A percentile compares a stretch with the other conserved stretches of the same genome.
These are phyloP conservation scores for Dicycla oo DNA, from an alignment of 2,888 invertebrate species.

Conservation along the genomic window DNA sequence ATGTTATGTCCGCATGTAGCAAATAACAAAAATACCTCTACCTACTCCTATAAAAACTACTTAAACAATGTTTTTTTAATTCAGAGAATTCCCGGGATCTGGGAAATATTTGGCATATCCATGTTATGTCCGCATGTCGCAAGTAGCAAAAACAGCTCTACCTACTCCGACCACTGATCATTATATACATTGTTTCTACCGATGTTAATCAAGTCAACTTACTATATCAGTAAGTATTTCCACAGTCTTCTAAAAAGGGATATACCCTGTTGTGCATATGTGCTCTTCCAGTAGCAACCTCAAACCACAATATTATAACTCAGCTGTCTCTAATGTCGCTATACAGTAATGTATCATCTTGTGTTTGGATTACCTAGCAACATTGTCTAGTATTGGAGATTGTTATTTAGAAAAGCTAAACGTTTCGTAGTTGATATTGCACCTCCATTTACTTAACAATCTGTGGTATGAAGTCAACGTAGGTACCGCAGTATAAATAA, in stretches of 20 bases:
- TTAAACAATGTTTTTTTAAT: too few species aligned
- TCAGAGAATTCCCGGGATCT: too few species aligned
- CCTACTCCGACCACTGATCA: too few species aligned
- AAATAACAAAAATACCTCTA: too few species aligned
- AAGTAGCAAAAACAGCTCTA: too few species aligned
- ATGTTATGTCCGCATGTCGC: too few species aligned
- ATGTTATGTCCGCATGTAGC: too few species aligned
- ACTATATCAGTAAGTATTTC: neutral
- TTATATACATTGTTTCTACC: neutral
- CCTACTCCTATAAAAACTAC: too few species aligned
- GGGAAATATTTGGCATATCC: too few species aligned
- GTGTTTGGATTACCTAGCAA: neutral
- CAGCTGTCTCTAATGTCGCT: neutral
- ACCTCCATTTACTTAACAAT: constrained; percentile 12
- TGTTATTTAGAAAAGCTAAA: neutral
- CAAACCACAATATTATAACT: constrained; percentile 13
- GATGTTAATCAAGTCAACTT: neutral
- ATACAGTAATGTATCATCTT: neutral
- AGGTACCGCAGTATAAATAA: neutral
- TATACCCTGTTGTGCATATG: neutral
- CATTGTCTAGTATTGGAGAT: neutral
- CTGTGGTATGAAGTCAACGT: neutral
- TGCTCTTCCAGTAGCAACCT: constrained; percentile 9
- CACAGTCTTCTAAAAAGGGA: neutral
- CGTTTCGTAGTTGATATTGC: neutral